A percentile compares a stretch with the other conserved stretches of the same genome.
Evolutionary conservation across 2,113 vertebrate species (phyloP).

Genomic region (Rafetus swinhoei): DNA sequence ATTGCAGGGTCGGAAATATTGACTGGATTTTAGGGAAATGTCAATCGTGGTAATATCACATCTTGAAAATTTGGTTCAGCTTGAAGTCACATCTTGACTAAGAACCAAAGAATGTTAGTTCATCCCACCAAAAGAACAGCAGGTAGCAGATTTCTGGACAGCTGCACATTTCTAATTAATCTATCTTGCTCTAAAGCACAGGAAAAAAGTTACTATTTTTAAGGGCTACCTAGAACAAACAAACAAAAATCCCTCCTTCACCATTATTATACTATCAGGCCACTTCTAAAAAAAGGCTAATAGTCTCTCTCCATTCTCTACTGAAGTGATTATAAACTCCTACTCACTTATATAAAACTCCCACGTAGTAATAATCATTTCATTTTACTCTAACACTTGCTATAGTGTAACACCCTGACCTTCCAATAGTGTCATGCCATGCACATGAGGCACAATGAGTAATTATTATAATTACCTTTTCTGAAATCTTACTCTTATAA

Average conservation of each 20-base stretch:
- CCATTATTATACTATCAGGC: background rate
- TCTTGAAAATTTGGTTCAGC: background rate
- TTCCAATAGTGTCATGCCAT: background rate
- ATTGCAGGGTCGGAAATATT: background rate
- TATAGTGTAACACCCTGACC: background rate
- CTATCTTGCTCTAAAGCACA: background rate
- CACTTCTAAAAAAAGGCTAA: background rate
- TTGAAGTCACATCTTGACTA: background rate
- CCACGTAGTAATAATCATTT: background rate
- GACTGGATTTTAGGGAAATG: no score
- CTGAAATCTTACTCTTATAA: background rate
- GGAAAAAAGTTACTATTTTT: background rate
- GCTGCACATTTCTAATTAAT: background rate
- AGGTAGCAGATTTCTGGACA: background rate
- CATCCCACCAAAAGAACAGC: background rate
- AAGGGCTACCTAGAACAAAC: background rate
- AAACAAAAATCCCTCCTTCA: background rate
- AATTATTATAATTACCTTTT: background rate
- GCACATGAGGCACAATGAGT: background rate
- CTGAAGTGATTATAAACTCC: background rate
- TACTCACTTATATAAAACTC: background rate
- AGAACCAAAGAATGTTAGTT: background rate
- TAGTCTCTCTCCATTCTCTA: background rate
- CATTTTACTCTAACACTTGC: background rate
- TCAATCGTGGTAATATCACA: background rate